Percentiles rank a stretch among this genome's conserved stretches.
Evolutionary conservation across 2,888 invertebrate species (phyloP).

Genomic region (Caenorhabditis sinica): DNA sequence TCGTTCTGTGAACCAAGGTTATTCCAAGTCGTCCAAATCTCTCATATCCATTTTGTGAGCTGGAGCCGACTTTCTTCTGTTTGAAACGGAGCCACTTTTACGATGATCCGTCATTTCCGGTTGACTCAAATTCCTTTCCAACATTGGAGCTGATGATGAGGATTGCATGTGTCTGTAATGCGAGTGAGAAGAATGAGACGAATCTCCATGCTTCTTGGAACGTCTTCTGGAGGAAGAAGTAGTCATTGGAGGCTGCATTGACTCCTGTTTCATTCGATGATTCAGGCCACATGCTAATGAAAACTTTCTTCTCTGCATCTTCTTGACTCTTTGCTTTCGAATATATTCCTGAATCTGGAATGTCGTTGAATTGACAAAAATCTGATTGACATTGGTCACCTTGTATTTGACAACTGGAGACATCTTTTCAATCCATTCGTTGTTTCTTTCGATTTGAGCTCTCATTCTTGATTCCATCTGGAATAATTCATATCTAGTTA

Average conservation of each 20-base stretch:
- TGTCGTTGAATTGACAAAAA: constrained; percentile 7
- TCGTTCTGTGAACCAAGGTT: neutral
- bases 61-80: constrained; percentile 49
- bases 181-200: neutral
- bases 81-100: constrained; percentile 12
- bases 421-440: constrained; percentile 67
- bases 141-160: constrained; percentile 15
- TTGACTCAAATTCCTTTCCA: constrained; percentile 19
- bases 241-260: neutral
- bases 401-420: constrained; percentile 64
- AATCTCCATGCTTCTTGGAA: constrained; percentile 17
- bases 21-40: constrained; percentile 58
- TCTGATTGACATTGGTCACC: constrained; percentile 6
- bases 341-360: constrained; percentile 69
- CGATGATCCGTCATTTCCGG: neutral
- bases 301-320: constrained; percentile 62
- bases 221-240: constrained; percentile 27
- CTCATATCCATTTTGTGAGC: constrained; percentile 50
- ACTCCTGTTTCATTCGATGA: constrained; percentile 18
- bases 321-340: constrained; percentile 57
- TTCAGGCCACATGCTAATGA: constrained; percentile 58
- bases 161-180: neutral
- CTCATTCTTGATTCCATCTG: constrained; percentile 35
- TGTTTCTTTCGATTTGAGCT: constrained; percentile 57
- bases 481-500: neutral